A percentile compares a stretch with the other conserved stretches of the same genome.
Conservation (phyloP, 2,113 vertebrate species). For the Rhynchomys soricoides region DNA sequence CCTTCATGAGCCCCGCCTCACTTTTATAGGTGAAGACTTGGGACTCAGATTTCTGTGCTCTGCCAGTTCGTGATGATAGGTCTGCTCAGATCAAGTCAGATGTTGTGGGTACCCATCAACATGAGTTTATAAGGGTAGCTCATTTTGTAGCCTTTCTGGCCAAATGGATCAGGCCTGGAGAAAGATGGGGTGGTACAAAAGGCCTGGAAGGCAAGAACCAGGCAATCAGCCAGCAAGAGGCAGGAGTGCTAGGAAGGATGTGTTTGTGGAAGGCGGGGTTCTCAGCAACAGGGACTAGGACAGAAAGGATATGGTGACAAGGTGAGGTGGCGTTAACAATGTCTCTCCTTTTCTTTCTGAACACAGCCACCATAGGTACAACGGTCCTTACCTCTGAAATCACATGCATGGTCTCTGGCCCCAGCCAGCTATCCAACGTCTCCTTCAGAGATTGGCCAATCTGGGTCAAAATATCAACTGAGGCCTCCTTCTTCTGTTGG, state of each 20-base stretch:
- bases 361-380: background rate
- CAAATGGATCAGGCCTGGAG: background rate
- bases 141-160: background rate
- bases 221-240: background rate
- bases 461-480: constrained; percentile 72
- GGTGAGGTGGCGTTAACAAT: fast-evolving
- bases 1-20: background rate
- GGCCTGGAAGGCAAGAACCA: background rate
- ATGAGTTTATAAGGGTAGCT: background rate
- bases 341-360: background rate
- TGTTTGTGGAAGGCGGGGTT: background rate
- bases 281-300: background rate
- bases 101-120: background rate
- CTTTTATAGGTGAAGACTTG: background rate
- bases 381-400: constrained; percentile 78
- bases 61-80: background rate
- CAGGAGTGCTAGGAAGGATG: background rate
- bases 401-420: constrained; percentile 69
- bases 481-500: background rate
- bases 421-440: constrained; percentile 79
- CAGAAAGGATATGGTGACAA: background rate
- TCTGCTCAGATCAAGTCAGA: background rate
- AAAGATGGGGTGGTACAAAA: background rate
- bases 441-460: constrained; percentile 62
- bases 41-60: background rate